Conservation (phyloP, 2,797 vertebrate species). For the Cichlasoma orientale region DNA sequence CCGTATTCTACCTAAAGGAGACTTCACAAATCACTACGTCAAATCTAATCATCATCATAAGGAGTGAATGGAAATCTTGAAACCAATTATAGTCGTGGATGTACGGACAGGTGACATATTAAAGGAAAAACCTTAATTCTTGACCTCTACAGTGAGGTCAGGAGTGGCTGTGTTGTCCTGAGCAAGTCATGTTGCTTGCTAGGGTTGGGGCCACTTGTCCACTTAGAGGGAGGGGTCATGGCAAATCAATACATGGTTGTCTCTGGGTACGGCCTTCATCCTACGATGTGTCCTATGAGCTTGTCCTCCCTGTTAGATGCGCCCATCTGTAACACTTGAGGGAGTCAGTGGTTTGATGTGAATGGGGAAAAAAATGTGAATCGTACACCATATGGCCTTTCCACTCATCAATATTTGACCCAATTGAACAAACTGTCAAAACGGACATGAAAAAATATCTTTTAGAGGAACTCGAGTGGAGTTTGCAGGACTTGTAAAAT, state of each 20-base stretch:
- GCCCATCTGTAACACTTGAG: too few species aligned
- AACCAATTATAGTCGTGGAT: background rate
- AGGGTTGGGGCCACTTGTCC: background rate
- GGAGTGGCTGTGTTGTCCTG: too few species aligned
- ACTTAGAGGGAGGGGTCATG: background rate
- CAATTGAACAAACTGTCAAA: background rate
- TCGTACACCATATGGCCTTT: background rate
- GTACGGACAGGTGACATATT: background rate
- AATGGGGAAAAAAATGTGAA: background rate
- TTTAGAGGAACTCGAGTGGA: background rate
- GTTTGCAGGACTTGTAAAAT: background rate
- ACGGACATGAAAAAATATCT: background rate
- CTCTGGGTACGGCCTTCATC: background rate
- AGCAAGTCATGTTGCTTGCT: background rate
- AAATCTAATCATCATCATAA: conserved; percentile 18
- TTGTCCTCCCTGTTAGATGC: too few species aligned
- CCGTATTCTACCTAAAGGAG: background rate
- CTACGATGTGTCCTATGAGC: background rate
- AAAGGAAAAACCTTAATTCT: background rate
- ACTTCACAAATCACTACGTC: conserved; percentile 5
- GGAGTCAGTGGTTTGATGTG: background rate
- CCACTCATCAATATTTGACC: background rate
- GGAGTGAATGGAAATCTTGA: background rate
- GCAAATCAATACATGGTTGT: background rate
- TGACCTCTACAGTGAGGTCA: background rate